These are phyloP conservation scores for Globia sparganii DNA, from an alignment of 2,888 invertebrate species.

Conservation along the genomic window DNA sequence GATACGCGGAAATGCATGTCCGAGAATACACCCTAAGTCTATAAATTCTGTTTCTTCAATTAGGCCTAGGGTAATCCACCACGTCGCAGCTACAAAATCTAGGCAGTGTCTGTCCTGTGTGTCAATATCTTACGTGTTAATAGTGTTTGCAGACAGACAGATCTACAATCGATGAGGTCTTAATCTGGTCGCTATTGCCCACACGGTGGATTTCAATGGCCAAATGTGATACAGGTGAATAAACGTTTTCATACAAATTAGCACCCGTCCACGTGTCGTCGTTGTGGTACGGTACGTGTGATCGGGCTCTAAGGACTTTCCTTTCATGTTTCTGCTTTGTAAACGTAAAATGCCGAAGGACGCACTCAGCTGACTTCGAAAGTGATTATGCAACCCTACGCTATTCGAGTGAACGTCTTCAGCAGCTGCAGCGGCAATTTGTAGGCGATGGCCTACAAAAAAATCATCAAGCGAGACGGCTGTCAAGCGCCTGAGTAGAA, in stretches of 20 bases:
- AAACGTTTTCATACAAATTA: not conserved
- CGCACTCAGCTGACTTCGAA: constrained; percentile 14
- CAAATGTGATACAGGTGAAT: not conserved
- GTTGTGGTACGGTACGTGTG: not conserved
- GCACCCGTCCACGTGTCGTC: not conserved
- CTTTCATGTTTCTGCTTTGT: not conserved
- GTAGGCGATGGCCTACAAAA: constrained; percentile 7
- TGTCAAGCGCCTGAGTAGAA: constrained; percentile 32
- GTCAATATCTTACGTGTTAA: too few relatives aligned
- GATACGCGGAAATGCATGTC: too few relatives aligned
- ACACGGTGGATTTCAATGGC: not conserved
- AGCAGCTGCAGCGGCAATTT: not conserved
- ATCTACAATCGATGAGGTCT: not conserved
- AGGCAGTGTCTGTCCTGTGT: too few relatives aligned
- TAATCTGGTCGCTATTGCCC: not conserved
- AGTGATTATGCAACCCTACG: constrained; percentile 29
- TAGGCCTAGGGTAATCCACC: not conserved
- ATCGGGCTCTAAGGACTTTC: not conserved
- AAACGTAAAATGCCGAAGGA: not conserved
- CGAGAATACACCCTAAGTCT: too few relatives aligned
- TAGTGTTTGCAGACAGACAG: too few relatives aligned
- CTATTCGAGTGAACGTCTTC: constrained; percentile 10
- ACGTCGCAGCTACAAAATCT: too few relatives aligned
- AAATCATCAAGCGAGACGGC: constrained; percentile 25
- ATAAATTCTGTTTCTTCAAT: not conserved